phyloP scores from a whole-genome alignment of 2,113 vertebrate species.

The Labeo rohita region DNA sequence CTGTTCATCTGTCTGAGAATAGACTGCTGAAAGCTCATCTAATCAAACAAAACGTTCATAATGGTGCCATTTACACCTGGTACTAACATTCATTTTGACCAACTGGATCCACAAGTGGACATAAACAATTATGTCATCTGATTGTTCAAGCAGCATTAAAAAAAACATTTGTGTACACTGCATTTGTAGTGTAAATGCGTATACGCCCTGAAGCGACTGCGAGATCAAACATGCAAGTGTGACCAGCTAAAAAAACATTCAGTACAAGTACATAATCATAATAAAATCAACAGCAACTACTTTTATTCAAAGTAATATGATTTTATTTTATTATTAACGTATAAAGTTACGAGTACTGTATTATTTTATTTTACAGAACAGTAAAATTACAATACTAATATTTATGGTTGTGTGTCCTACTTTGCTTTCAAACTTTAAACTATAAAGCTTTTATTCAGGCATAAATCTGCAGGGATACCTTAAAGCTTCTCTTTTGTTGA shows the following conservation, averaged over 20 bases:
- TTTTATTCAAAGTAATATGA: too few species aligned
- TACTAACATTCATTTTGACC: background rate
- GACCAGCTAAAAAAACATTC: background rate
- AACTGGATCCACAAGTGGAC: background rate
- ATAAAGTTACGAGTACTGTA: too few species aligned
- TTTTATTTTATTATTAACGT: too few species aligned
- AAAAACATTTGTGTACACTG: background rate
- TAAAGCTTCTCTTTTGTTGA: background rate
- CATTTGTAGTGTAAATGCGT: background rate
- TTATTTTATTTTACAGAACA: too few species aligned
- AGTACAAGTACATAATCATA: background rate
- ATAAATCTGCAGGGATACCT: background rate
- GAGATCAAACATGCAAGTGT: background rate
- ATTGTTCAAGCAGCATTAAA: slow-evolving; percentile 7
- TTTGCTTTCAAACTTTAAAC: background rate
- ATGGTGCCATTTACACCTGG: background rate
- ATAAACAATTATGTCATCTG: background rate
- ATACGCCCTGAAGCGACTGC: background rate
- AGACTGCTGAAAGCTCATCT: slow-evolving; percentile 6
- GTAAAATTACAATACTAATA: background rate
- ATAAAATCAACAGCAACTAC: background rate
- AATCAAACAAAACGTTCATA: background rate
- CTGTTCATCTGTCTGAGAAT: slow-evolving; percentile 51
- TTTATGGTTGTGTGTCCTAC: background rate
- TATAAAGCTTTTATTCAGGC: background rate